These are phyloP conservation scores for Acinonyx jubatus DNA, from an alignment of 2,113 vertebrate species.

Conservation along the genomic window DNA sequence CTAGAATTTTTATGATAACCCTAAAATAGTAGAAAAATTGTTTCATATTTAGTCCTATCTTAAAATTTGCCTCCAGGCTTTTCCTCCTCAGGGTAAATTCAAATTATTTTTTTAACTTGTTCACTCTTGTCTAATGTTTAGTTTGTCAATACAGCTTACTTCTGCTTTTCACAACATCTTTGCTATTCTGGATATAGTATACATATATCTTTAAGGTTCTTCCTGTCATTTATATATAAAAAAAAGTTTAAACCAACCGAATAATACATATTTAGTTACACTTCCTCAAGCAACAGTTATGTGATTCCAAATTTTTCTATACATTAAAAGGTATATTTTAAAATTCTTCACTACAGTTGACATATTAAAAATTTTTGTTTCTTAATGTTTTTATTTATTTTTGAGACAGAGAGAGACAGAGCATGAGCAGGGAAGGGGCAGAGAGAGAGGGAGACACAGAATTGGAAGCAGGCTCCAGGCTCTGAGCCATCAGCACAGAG, in stretches of 20 bases:
- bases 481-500: too few species aligned
- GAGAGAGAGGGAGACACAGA: too few species aligned
- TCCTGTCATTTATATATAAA: constrained; percentile 59
- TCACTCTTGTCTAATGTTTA: constrained; percentile 53
- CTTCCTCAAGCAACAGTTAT: constrained; percentile 54
- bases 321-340: not conserved
- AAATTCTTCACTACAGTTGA: not conserved
- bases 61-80: constrained; percentile 72
- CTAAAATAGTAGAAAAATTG: not conserved
- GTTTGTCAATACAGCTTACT: constrained; percentile 69
- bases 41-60: constrained; percentile 50
- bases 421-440: too few species aligned
- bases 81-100: constrained; percentile 62
- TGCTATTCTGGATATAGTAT: constrained; percentile 54
- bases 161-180: constrained; percentile 46
- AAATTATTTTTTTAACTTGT: constrained; percentile 76
- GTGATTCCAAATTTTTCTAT: not conserved
- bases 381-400: too few species aligned
- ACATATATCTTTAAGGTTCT: constrained; percentile 51
- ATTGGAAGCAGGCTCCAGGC: too few species aligned
- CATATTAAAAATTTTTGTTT: not conserved
- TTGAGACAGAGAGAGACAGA: too few species aligned
- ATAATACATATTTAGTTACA: constrained; percentile 65
- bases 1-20: not conserved
- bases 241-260: constrained; percentile 42